Evolutionary conservation across 2,113 vertebrate genomes (phyloP).

Genomic region (Polyodon spathula): DNA sequence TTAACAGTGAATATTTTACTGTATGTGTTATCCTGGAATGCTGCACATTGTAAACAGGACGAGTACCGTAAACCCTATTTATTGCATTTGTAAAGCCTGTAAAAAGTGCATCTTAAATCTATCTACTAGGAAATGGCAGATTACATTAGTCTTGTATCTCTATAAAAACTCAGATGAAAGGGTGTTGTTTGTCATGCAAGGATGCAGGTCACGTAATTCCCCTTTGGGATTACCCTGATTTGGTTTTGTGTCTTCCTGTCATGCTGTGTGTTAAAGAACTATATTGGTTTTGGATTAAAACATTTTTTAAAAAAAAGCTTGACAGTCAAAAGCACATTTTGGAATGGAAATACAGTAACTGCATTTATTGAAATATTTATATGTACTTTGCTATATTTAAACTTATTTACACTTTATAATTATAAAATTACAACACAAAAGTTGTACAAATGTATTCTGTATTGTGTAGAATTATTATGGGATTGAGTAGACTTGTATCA

Average conservation of each 20-base stretch:
- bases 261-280: constrained; percentile 53
- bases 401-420: no score
- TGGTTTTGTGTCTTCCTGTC: constrained; percentile 54
- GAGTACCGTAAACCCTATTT: constrained; percentile 32
- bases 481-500: no score
- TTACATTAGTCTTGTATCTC: constrained; percentile 53
- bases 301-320: no score
- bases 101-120: constrained; percentile 48
- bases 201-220: constrained; percentile 43
- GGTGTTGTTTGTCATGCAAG: constrained; percentile 55
- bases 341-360: constrained; percentile 38
- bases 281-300: no score
- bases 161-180: constrained; percentile 57
- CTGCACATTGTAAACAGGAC: constrained; percentile 46
- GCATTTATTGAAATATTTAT: no score
- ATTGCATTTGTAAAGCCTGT: constrained; percentile 29
- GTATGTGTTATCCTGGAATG: constrained; percentile 29
- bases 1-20: constrained; percentile 62
- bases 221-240: neutral
- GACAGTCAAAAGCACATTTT: no score
- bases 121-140: constrained; percentile 55
- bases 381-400: no score
- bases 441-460: no score
- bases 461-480: no score
- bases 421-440: no score